Percentiles rank a stretch among this genome's conserved stretches.
phyloP scores from a whole-genome alignment of 2,797 vertebrate genomes.

The Poecilia gillii region DNA sequence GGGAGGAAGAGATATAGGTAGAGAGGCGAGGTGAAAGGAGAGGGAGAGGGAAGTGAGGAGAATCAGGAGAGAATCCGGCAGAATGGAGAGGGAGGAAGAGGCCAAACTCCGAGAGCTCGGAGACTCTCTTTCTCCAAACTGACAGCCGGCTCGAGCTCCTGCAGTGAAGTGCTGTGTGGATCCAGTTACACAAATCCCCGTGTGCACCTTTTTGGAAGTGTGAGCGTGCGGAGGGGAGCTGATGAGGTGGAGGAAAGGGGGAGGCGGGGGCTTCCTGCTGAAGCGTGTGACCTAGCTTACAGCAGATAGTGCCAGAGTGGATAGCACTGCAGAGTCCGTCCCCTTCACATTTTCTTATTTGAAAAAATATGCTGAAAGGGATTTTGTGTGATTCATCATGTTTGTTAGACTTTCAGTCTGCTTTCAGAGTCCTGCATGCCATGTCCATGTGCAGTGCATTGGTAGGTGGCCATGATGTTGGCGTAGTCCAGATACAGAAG shows the following conservation, averaged over 20 bases:
- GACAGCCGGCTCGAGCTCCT: constrained; percentile 61
- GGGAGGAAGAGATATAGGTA: not conserved
- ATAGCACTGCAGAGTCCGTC: constrained; percentile 52
- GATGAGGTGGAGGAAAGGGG: not conserved
- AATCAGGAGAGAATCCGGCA: constrained; percentile 35
- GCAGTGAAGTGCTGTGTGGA: constrained; percentile 44
- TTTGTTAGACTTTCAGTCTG: not conserved
- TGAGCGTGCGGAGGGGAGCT: not conserved
- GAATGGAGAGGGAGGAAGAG: constrained; percentile 34
- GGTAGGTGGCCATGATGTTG: not conserved
- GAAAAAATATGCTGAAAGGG: constrained; percentile 25
- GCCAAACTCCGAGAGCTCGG: constrained; percentile 56
- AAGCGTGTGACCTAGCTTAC: constrained; percentile 36
- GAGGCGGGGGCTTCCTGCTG: not conserved
- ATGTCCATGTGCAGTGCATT: not conserved
- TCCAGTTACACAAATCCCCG: constrained; percentile 61
- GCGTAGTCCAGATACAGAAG: not conserved
- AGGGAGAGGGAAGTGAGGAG: constrained; percentile 37
- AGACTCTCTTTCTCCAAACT: constrained; percentile 54
- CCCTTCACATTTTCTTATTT: constrained; percentile 23
- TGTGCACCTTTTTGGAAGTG: constrained; percentile 40
- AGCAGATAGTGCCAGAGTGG: constrained; percentile 30
- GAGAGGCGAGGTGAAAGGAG: constrained; percentile 4
- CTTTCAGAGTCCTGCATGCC: not conserved
- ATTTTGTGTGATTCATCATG: constrained; percentile 1